Evolutionary conservation across 2,797 vertebrate genomes (phyloP).

Genomic region (Cuculus canorus): DNA sequence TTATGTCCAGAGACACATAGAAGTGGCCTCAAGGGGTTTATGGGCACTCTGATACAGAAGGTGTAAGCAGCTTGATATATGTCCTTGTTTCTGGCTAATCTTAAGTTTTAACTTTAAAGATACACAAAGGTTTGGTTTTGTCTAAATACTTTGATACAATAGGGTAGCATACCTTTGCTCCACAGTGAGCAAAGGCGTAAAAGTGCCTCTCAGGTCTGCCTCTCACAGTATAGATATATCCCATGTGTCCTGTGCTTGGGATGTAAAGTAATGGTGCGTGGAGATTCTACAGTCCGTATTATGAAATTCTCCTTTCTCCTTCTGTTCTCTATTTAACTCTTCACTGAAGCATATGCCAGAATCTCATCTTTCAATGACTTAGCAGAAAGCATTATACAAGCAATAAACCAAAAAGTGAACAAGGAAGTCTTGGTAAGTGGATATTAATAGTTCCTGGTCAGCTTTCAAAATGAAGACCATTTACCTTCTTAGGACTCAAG

Average conservation of each 20-base stretch:
- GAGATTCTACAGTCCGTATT: neutral
- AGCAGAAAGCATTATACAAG: conserved; percentile 30
- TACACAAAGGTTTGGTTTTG: neutral
- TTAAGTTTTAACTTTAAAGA: neutral
- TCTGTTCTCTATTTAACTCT: conserved; percentile 24
- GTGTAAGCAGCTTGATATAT: neutral
- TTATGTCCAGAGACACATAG: neutral
- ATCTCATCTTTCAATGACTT: conserved; percentile 3
- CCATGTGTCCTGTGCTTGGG: neutral
- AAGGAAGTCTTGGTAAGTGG: neutral
- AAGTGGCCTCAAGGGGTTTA: neutral
- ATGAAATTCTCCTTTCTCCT: conserved; percentile 4
- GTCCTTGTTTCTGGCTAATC: neutral
- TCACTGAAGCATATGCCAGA: conserved; percentile 13
- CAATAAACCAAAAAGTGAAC: conserved; percentile 1
- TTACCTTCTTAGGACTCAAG: neutral
- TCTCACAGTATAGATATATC: neutral
- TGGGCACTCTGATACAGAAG: neutral
- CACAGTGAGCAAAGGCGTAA: neutral
- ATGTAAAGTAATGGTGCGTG: neutral
- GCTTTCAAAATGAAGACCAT: neutral
- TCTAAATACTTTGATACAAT: neutral
- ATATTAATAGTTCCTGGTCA: neutral
- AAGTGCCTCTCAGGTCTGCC: neutral
- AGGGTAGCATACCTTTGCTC: neutral